Percentiles rank a stretch among this genome's conserved stretches.
phyloP scores from a whole-genome alignment of 2,797 vertebrate species.

The Scarus forsteni region DNA sequence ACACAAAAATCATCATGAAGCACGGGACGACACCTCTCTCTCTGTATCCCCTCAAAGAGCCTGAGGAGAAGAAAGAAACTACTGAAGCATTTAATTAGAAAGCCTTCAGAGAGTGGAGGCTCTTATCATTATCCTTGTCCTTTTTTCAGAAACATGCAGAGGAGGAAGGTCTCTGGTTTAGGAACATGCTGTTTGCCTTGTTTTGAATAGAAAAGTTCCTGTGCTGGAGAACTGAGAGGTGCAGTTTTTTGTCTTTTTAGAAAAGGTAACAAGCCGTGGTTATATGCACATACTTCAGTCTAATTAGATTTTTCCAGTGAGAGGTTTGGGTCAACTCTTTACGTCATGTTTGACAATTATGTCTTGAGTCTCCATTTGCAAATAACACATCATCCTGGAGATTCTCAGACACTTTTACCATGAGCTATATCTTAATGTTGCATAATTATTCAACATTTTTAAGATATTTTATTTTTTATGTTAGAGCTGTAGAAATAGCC shows the following conservation, averaged over 20 bases:
- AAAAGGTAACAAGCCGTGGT: too few species aligned
- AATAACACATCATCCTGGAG: too few species aligned
- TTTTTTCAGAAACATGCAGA: conserved; percentile 17
- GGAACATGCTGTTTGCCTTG: conserved; percentile 25
- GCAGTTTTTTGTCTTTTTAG: not conserved
- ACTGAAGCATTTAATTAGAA: conserved; percentile 59
- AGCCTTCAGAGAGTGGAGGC: conserved; percentile 41
- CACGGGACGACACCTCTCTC: conserved; percentile 7
- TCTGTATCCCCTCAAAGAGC: not conserved
- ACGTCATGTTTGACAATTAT: too few species aligned
- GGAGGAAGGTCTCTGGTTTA: conserved; percentile 29
- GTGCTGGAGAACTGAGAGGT: conserved; percentile 6
- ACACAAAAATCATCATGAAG: conserved; percentile 44
- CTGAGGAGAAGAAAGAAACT: conserved; percentile 32
- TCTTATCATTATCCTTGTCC: conserved; percentile 43
- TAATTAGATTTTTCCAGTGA: too few species aligned
- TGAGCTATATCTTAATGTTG: too few species aligned
- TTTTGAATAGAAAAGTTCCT: conserved; percentile 13
- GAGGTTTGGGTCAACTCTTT: too few species aligned
- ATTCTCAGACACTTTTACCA: too few species aligned
- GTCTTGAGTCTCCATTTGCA: too few species aligned
- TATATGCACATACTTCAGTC: too few species aligned
- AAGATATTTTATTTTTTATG: too few species aligned
- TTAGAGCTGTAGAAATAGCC: too few species aligned
- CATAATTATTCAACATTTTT: too few species aligned